Percentiles rank a stretch among this genome's conserved stretches.
These are phyloP conservation scores for Idaea straminata DNA, from an alignment of 2,888 invertebrate genomes.

Conservation along the genomic window DNA sequence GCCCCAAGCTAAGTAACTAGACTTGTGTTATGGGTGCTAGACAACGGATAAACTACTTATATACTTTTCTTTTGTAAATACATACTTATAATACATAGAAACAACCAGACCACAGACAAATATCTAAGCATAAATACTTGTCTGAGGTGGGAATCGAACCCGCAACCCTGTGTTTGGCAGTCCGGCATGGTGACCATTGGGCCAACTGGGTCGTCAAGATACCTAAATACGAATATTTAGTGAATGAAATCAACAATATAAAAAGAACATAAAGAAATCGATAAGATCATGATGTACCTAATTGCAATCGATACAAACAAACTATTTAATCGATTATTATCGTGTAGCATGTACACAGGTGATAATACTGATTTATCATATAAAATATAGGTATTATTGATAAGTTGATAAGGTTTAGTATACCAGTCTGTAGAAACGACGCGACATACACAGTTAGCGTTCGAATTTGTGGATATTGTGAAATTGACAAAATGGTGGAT, in stretches of 20 bases:
- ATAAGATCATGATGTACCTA: not conserved
- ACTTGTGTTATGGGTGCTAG: no score
- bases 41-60: no score
- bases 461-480: constrained; percentile 1
- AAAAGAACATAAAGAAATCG: constrained; percentile 13
- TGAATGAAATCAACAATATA: constrained; percentile 22
- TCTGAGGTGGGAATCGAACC: no score
- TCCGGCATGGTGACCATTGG: no score
- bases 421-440: not conserved
- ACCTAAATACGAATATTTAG: constrained; percentile 48
- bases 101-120: no score
- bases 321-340: not conserved
- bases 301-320: not conserved
- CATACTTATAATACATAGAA: no score
- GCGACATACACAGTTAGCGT: not conserved
- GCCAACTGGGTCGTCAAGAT: no score
- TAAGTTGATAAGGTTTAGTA: not conserved
- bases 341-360: not conserved
- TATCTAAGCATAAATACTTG: no score
- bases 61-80: no score
- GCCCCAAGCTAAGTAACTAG: no score
- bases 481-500: constrained; percentile 31
- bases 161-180: no score
- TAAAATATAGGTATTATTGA: not conserved
- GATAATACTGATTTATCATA: constrained; percentile 1